Evolutionary conservation across 2,113 vertebrate genomes (phyloP).

Genomic region (Hippocampus zosterae): DNA sequence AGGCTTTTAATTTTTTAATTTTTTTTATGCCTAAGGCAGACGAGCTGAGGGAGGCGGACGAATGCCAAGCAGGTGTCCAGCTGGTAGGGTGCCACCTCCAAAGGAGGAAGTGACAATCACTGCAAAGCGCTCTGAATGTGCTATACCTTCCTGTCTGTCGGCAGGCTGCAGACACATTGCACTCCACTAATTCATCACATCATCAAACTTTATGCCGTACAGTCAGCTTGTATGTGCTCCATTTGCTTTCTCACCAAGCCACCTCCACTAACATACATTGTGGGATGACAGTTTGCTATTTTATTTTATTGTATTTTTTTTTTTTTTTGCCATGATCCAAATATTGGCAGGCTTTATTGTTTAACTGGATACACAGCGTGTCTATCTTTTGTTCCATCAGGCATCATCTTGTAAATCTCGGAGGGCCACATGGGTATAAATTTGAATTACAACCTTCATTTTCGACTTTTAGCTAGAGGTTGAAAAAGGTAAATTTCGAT

Average conservation of each 20-base stretch:
- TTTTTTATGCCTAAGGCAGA: constrained; percentile 6
- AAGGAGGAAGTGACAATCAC: constrained; percentile 32
- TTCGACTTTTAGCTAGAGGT: constrained; percentile 3
- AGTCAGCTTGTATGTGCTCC: constrained; percentile 4
- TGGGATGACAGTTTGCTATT: background rate
- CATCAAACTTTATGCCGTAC: constrained; percentile 46
- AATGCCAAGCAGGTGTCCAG: constrained; percentile 33
- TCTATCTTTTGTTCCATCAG: constrained; percentile 25
- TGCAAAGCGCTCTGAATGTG: constrained; percentile 21
- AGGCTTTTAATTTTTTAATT: background rate
- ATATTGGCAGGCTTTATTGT: constrained; percentile 16
- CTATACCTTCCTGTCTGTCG: constrained; percentile 22
- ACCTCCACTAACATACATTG: too few relatives aligned
- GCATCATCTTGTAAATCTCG: constrained; percentile 40
- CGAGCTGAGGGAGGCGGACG: background rate
- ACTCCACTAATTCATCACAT: constrained; percentile 59
- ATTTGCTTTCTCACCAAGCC: background rate
- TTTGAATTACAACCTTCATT: constrained; percentile 6
- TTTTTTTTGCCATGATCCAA: constrained; percentile 6
- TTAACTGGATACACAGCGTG: constrained; percentile 21
- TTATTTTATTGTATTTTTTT: background rate
- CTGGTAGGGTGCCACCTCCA: constrained; percentile 35
- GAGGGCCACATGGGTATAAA: constrained; percentile 12
- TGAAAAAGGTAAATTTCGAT: constrained; percentile 22
- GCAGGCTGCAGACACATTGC: constrained; percentile 37